Evolutionary conservation across 2,888 invertebrate genomes (phyloP), one percentile per base, ranked within the genome.

Genomic region (Eristalis pertinax): DNA sequence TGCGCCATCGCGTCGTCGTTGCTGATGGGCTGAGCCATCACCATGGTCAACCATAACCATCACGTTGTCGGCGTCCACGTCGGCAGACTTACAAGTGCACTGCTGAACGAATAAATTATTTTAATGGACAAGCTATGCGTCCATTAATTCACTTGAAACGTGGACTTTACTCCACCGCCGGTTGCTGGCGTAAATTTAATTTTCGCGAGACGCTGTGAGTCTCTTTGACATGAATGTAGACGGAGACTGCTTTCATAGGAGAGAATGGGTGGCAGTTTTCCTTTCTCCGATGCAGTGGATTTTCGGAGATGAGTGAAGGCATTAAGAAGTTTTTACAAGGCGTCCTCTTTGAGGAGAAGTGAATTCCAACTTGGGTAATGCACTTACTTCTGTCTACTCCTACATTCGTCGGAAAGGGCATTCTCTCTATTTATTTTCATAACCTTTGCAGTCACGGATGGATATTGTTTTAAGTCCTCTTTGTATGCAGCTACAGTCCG

Each of bases 41-140:
- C 32, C 32, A 38, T 50, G 50, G 50, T 19, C 50, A 50, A 50
- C 50, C 50, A 43, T 43, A 15, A 15, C 43, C 43, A 50, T 19
- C 19, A 50, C 50, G 8, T n/a, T 8, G 50, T 8, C 70, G 50
- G 1, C 58, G 64, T 26, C 62, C 41, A 32, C 56, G 38, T 43
- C 50, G 10, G 22, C 63, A 74, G 15, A 60, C 38, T 32, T 8
- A 32, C 32, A 32, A 32, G 32, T 32, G 32, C 41, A 38, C 60
- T 29, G 62, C 11, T 11, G 50, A 41, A 41, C 50, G 76, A 83
- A 83, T 83, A 83, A 83, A 83, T 83, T 83, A 83, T 83, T 62
- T 72, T 83, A 83, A 83, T 83, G 83, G 83, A 83, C 77, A 83
- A 63, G 77, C 77, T 77, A 83, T 73, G 83, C 83, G 67, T 56